phyloP scores from a whole-genome alignment of 2,113 vertebrate genomes.

The Heterotis niloticus region DNA sequence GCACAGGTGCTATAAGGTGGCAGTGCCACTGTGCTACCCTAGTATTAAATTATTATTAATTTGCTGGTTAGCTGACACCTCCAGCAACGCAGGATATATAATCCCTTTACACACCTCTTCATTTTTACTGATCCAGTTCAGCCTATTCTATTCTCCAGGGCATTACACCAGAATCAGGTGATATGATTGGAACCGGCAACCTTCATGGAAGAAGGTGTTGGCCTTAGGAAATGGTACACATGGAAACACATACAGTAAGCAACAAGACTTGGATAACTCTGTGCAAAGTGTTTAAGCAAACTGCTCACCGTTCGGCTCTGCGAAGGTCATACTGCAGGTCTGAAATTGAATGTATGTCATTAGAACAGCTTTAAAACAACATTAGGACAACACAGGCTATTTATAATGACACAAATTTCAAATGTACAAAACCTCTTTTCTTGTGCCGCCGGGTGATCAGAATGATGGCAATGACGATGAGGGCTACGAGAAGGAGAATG shows the following conservation, averaged over 20 bases:
- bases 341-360: slow-evolving; percentile 28
- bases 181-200: too few species aligned
- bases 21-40: too few species aligned
- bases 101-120: too few species aligned
- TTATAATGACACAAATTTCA: neutral
- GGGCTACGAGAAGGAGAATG: slow-evolving; percentile 75
- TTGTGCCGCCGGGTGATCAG: slow-evolving; percentile 68
- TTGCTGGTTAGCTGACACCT: too few species aligned
- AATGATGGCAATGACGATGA: slow-evolving; percentile 73
- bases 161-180: too few species aligned
- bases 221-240: neutral
- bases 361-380: neutral
- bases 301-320: slow-evolving; percentile 18
- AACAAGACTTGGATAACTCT: neutral
- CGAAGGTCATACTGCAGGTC: slow-evolving; percentile 31
- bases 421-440: slow-evolving; percentile 60
- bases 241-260: neutral
- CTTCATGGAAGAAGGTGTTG: too few species aligned
- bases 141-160: too few species aligned
- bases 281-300: neutral
- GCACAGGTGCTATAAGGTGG: too few species aligned
- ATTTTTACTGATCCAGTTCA: too few species aligned
- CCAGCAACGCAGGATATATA: too few species aligned
- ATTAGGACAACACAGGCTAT: neutral
- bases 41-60: too few species aligned